A percentile compares a stretch with the other conserved stretches of the same genome.
These are phyloP conservation scores for Tamandua tetradactyla DNA, from an alignment of 2,797 vertebrate genomes.

Conservation along the genomic window DNA sequence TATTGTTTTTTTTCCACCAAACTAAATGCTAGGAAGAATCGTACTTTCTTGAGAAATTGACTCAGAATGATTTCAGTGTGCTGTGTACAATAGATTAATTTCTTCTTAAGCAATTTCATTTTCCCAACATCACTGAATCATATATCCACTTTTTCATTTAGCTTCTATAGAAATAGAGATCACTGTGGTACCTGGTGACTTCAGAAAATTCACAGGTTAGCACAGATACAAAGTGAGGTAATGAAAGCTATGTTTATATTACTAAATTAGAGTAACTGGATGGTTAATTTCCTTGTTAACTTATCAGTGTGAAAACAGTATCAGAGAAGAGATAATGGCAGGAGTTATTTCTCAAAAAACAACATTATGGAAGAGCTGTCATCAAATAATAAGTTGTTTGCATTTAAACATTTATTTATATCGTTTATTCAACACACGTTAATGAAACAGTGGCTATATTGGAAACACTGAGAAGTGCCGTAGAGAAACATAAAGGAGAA, in stretches of 20 bases:
- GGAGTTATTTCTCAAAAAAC: neutral
- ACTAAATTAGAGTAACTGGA: neutral
- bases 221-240: neutral
- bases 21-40: neutral
- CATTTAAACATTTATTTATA: constrained; percentile 13
- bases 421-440: neutral
- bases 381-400: constrained; percentile 24
- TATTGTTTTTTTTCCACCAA: neutral
- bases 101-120: constrained; percentile 26
- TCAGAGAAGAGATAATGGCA: neutral
- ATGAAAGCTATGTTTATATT: neutral
- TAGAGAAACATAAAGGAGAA: neutral
- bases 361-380: neutral
- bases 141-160: constrained; percentile 36
- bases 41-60: constrained; percentile 16
- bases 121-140: neutral
- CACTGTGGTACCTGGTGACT: neutral
- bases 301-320: neutral
- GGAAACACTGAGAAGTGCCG: neutral
- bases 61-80: constrained; percentile 15
- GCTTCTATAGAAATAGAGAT: constrained; percentile 27
- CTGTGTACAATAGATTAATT: neutral
- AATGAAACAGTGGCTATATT: neutral
- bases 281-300: neutral
- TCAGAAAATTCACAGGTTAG: neutral